These are phyloP conservation scores for Cyprinodon variegatus DNA, from an alignment of 2,113 vertebrate species.

Conservation along the genomic window DNA sequence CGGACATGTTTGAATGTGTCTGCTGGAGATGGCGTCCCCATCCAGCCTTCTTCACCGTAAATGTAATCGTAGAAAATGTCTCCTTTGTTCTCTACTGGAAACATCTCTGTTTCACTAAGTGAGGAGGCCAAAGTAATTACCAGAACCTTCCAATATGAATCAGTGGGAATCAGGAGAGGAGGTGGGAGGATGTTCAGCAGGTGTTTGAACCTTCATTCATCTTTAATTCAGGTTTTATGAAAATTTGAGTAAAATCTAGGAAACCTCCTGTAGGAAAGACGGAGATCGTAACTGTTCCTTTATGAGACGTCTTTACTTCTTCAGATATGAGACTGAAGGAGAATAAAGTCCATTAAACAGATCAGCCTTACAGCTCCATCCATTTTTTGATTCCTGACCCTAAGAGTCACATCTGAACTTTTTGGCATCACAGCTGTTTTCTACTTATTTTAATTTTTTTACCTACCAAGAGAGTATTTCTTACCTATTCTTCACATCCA, in stretches of 20 bases:
- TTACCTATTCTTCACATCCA: background rate
- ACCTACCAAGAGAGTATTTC: background rate
- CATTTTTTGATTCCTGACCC: constrained; percentile 55
- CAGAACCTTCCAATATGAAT: constrained; percentile 42
- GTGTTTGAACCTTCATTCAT: constrained; percentile 44
- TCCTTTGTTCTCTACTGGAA: constrained; percentile 44
- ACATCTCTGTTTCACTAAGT: constrained; percentile 44
- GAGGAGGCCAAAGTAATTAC: constrained; percentile 57
- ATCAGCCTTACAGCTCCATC: constrained; percentile 67
- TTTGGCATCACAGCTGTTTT: background rate
- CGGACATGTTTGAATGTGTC: background rate
- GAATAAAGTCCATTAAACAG: constrained; percentile 1
- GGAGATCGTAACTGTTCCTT: constrained; percentile 1
- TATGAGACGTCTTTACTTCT: too few relatives aligned
- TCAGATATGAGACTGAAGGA: too few relatives aligned
- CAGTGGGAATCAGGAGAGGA: constrained; percentile 18
- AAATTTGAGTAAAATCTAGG: constrained; percentile 17
- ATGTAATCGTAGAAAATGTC: too few relatives aligned
- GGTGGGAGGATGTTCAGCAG: constrained; percentile 52
- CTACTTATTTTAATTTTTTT: background rate
- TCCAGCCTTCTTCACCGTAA: too few relatives aligned
- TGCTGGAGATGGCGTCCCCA: background rate
- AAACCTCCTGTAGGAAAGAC: constrained; percentile 24
- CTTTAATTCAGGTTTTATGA: constrained; percentile 21
- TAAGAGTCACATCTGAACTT: constrained; percentile 5